Base-by-base conservation (phyloP, 2,797 vertebrate species). In the Poecilia picta region DNA sequence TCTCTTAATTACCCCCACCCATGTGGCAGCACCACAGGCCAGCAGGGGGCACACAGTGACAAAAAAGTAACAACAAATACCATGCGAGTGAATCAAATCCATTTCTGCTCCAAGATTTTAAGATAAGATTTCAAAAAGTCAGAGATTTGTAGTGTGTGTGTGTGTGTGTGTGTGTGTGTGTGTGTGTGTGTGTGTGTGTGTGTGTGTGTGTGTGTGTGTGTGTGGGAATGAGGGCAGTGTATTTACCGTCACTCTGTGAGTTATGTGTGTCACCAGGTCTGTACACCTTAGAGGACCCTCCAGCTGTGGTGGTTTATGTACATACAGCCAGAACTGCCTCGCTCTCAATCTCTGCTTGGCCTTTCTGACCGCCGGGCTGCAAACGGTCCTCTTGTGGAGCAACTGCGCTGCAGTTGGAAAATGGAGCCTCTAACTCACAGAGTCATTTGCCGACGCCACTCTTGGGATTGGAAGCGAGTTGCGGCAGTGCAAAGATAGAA, bases 1-100 rank as follows among this genome's bases (percentile, higher is more conserved):
- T 97, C 95, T 96, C 94, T 96, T 97, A 97, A 97, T 97, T 97
- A 97, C 96, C 96, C 95, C 95, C 94, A 93, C 94, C 95, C 92
- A 92, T 53, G 91, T 92, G 92, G 92, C 92, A 91, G 92, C 83
- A 70, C 87, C 89, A 70, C 81, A 78, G 89, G 88, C 93, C 95
- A 95, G 91, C 92, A 94, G 95, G 94, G 95, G 96, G 95, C 94
- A 83, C 80, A 62, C 80, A 88, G 71, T 80, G 7, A 36, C 31
- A 36, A 64, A 83, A 83, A 85, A 88, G 39, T 68, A 39, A 80
- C 13, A 28, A 73, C 5, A 71, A 78, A 55, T 62, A 72, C 18
- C 8, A 77, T 55, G 53, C 47, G 20, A 80, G 43, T 64, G 18
- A 13, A 55, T 75, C 13, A 76, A 81, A 75, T 87, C n/a, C 70